A percentile compares a stretch with the other conserved stretches of the same genome.
Evolutionary conservation across 2,888 invertebrate genomes (phyloP).

Genomic region (Clepsis dumicolana): DNA sequence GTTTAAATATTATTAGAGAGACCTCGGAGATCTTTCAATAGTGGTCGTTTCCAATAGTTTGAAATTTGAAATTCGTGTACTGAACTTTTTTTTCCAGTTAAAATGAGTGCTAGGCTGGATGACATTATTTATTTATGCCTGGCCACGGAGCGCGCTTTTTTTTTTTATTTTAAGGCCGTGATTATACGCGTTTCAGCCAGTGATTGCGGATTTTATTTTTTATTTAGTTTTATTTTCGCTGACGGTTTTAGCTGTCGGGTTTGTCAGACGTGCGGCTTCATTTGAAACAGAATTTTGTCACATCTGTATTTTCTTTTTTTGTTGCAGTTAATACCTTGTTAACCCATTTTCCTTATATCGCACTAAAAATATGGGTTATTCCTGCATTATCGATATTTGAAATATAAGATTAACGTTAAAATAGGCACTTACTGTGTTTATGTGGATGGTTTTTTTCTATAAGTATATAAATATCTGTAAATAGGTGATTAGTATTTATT

Average conservation of each 20-base stretch:
- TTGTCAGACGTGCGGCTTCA: conserved; percentile 36
- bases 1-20: background rate
- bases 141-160: conserved; percentile 57
- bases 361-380: no score
- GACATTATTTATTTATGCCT: conserved; percentile 81
- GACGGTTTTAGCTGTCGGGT: conserved; percentile 41
- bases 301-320: background rate
- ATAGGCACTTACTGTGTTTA: no score
- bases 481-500: no score
- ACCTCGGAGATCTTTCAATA: conserved; percentile 35
- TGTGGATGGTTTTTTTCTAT: no score
- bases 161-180: conserved; percentile 50
- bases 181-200: conserved; percentile 55
- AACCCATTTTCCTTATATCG: background rate
- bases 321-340: conserved; percentile 49
- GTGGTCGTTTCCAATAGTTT: conserved; percentile 41
- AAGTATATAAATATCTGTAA: no score
- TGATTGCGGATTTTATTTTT: conserved; percentile 48
- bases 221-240: conserved; percentile 42
- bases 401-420: no score
- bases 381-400: no score
- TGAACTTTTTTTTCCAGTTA: conserved; percentile 51
- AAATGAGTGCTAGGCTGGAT: conserved; percentile 66
- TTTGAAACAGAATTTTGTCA: conserved; percentile 23
- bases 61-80: conserved; percentile 47